A percentile compares a stretch with the other conserved stretches of the same genome.
Evolutionary conservation across 2,888 invertebrate species (phyloP).

Genomic region (Callyntrura guangdongensis): DNA sequence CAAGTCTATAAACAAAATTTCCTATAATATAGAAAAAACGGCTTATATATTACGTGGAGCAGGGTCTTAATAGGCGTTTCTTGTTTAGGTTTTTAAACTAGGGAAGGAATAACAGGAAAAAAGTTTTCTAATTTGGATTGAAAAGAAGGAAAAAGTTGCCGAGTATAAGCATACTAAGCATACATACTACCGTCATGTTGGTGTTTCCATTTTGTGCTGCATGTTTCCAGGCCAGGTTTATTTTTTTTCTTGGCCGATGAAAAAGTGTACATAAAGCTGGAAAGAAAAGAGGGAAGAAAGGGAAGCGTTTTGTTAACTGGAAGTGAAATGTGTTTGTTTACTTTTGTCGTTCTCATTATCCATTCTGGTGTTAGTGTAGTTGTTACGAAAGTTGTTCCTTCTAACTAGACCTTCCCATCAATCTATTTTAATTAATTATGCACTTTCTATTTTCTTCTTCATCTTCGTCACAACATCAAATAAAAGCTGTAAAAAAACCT

Average conservation of each 20-base stretch:
- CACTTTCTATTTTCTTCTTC: constrained; percentile 30
- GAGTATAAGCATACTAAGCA: constrained; percentile 26
- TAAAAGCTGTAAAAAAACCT: neutral
- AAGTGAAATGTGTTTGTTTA: constrained; percentile 35
- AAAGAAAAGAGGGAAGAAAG: constrained; percentile 11
- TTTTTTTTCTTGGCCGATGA: neutral
- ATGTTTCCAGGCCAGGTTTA: neutral
- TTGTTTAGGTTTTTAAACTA: constrained; percentile 24
- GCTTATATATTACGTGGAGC: neutral
- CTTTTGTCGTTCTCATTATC: neutral
- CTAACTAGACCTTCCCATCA: constrained; percentile 37
- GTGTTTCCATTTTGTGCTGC: neutral
- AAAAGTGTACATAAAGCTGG: constrained; percentile 5
- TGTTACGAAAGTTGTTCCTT: neutral
- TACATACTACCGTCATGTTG: no score
- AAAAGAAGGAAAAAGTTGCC: constrained; percentile 58
- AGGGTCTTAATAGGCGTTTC: neutral
- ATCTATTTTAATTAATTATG: constrained; percentile 66
- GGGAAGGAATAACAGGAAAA: constrained; percentile 34
- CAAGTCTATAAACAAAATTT: no score
- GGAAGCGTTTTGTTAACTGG: constrained; percentile 9
- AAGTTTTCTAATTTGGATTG: constrained; percentile 74
- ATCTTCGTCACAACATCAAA: neutral
- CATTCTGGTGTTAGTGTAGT: constrained; percentile 9
- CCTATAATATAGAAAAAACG: neutral